A percentile compares a stretch with the other conserved stretches of the same genome.
These are phyloP conservation scores for Tinamus major DNA, from an alignment of 2,797 vertebrate species.

Conservation along the genomic window DNA sequence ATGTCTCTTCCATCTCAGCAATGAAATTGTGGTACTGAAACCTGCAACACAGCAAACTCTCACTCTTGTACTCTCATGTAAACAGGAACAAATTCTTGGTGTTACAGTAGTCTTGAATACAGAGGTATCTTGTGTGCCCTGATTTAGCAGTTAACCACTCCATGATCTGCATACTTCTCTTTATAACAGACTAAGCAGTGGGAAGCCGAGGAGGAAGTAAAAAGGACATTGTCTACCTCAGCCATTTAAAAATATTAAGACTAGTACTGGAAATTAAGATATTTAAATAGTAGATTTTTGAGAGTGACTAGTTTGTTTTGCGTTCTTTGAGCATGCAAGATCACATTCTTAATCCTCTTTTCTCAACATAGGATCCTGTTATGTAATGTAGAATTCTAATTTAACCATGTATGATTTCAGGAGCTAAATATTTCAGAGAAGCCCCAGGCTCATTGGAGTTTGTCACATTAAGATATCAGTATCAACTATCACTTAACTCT, in stretches of 20 bases:
- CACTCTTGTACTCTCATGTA: background rate
- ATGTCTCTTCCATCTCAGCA: background rate
- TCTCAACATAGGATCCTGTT: background rate
- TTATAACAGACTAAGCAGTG: background rate
- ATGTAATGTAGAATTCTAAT: background rate
- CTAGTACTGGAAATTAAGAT: background rate
- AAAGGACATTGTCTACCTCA: background rate
- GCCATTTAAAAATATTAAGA: background rate
- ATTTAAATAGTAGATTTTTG: background rate
- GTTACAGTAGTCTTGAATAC: background rate
- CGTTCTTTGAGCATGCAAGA: background rate
- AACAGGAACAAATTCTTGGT: background rate
- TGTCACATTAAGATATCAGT: background rate
- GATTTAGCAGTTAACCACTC: background rate
- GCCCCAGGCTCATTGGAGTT: background rate
- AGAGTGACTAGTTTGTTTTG: background rate
- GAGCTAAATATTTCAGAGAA: background rate
- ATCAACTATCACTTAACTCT: background rate
- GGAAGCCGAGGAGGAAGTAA: background rate
- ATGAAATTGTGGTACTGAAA: background rate
- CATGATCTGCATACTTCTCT: background rate
- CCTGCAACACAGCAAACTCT: background rate
- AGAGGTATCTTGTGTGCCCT: background rate
- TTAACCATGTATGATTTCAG: background rate
- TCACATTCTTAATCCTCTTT: background rate